A percentile compares a stretch with the other conserved stretches of the same genome.
Conservation (phyloP, 1,140 invertebrate genomes). For the Euura lappo region DNA sequence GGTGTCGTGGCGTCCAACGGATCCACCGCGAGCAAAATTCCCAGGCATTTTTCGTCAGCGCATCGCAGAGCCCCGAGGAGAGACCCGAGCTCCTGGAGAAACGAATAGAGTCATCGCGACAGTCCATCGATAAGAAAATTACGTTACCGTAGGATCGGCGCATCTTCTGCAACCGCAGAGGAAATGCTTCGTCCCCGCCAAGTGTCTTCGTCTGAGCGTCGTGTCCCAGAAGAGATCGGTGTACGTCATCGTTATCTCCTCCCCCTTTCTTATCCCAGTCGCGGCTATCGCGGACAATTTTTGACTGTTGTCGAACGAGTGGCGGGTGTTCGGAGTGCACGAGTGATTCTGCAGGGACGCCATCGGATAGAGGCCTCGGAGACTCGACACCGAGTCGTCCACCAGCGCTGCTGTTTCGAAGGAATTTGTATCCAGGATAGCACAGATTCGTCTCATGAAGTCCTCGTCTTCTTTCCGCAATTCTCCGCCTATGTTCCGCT, state of each 20-base stretch:
- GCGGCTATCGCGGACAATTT: conserved; percentile 70
- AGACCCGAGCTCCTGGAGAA: conserved; percentile 44
- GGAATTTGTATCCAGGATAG: conserved; percentile 75
- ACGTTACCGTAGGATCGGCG: conserved; percentile 68
- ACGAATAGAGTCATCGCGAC: neutral
- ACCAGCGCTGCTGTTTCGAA: conserved; percentile 66
- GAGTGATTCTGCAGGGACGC: conserved; percentile 77
- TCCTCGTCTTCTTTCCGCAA: conserved; percentile 62
- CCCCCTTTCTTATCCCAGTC: conserved; percentile 66
- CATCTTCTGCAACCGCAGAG: conserved; percentile 75
- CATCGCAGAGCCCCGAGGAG: conserved; percentile 44
- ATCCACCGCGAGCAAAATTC: conserved; percentile 36
- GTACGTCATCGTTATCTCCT: conserved; percentile 77
- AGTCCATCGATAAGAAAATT: conserved; percentile 4
- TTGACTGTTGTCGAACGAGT: conserved; percentile 66
- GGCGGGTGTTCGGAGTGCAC: conserved; percentile 77
- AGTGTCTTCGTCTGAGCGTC: conserved; percentile 66
- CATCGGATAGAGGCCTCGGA: conserved; percentile 76
- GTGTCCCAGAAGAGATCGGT: conserved; percentile 77
- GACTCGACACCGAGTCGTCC: conserved; percentile 57
- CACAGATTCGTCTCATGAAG: conserved; percentile 66
- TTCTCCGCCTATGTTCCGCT: conserved; percentile 63
- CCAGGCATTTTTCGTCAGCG: conserved; percentile 36
- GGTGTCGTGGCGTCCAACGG: conserved; percentile 30
- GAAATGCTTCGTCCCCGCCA: conserved; percentile 77